Evolutionary conservation across 2,113 vertebrate genomes (phyloP), one percentile per base, ranked within the genome.

Genomic region (Hippocampus barbouri): DNA sequence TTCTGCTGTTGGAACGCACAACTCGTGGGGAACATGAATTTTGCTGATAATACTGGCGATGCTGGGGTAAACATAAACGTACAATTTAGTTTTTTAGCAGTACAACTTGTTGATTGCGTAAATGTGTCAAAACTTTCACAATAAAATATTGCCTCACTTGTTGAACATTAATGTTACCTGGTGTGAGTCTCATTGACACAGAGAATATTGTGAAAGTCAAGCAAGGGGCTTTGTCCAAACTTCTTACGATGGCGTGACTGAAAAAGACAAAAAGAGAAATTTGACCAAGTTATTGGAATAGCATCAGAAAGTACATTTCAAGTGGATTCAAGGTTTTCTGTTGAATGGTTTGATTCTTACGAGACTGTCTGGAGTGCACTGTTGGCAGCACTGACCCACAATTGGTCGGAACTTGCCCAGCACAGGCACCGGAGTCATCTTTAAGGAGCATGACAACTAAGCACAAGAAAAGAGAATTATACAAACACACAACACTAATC

Each of bases 361-460:
- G 83, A 93, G 76, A 78, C 93, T 93, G 77, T 92, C 82, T 0
- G 93, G 92, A 43, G 90, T 91, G 79, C 93, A 93, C 79, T 87
- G 89, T 76, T 91, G 89, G 79, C 93, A 93, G 78, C 91, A 91
- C 76, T 87, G 88, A 34, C 90, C 91, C 75, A 93, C 88, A 49
- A 38, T 9, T 15, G 93, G 91, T 75, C 93, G 83, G 67, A 90
- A 87, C 66, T 76, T 89, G n/a, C 60, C 90, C 89, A 73, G 91
- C 82, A 78, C 75, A 85, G 3, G 88, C 78, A 74, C 43, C 3
- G 80, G 66, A 12, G 80, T 70, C 1, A 8, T 25, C 74, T 77
- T 91, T 60, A 90, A 41, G 7, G 68, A 53, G 21, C 20, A 16
- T 34, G 45, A 20, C 47, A 69, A 57, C 53, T 56, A 57, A 69